Evolutionary conservation across 2,113 vertebrate species (phyloP), one percentile per base, ranked within the genome.

Genomic region (Vulpes vulpes): DNA sequence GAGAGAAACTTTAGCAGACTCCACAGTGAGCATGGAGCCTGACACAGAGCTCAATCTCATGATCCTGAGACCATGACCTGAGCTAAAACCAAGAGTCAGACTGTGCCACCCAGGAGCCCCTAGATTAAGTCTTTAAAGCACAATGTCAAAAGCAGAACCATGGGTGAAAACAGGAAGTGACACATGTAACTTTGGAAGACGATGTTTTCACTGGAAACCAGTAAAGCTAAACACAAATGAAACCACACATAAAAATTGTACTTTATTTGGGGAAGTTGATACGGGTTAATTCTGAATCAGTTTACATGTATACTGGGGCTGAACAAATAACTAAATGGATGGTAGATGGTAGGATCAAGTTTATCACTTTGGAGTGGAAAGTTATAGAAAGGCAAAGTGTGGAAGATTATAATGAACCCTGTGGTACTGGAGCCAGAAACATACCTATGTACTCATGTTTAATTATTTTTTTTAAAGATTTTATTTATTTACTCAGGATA

Each of bases 281-380:
- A 83, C 35, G 14, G 8, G 22, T 95, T 86, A 91, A 74, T 78
- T 87, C 91, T 76, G 55, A 95, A 93, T 86, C 17, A 93, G 5
- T 95, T 60, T 57, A 83, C 8, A 76, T 32, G 11, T 76, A 74
- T 32, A 71, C n/a, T 78, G 22, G 55, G 62, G 53, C 71, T 81
- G 35, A 82, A 91, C 51, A 87, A 95, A 16, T 60, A 80, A 81
- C 49, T 60, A 94, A 91, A 87, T 15, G 16, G 20, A 76, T n/a
- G 2, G 15, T 11, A 86, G 15, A 93, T 74, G 2, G 59, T 60
- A 14, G 6, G 22, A 12, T 19, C 22, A 62, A 53, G 32, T 12
- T 91, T 91, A 53, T 91, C 76, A 88, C 67, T 78, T 32, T 20
- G 8, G 53, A 38, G 22, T 62, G 22, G 4, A n/a, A 87, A 67